phyloP scores from a whole-genome alignment of 2,113 vertebrate genomes.

The Syrmaticus mikado region DNA sequence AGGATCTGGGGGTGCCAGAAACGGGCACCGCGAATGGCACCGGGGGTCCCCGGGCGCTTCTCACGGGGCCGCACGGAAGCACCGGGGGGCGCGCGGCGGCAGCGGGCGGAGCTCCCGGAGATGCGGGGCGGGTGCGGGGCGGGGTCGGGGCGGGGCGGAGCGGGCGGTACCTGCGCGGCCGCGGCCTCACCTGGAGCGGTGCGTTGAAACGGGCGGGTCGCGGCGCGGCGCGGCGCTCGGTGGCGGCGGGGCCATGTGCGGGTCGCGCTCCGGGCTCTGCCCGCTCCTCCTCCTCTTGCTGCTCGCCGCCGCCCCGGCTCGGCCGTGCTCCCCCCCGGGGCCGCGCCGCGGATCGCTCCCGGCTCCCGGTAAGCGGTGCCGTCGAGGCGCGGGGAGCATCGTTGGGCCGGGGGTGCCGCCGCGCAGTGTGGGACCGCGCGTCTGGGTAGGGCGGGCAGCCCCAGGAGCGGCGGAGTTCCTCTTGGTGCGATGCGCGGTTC shows the following conservation, averaged over 20 bases:
- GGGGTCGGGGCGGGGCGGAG: neutral
- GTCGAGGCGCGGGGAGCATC: neutral
- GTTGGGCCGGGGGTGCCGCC: neutral
- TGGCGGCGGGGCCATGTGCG: neutral
- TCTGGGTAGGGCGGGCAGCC: neutral
- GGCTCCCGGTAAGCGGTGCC: neutral
- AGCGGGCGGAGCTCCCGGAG: neutral
- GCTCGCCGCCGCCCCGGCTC: neutral
- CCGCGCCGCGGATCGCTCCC: neutral
- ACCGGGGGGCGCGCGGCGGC: no score
- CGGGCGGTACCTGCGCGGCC: slow-evolving; percentile 5
- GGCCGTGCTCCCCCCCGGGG: neutral
- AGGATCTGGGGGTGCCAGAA: no score
- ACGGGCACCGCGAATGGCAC: neutral
- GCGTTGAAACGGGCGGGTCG: neutral
- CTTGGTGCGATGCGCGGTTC: neutral
- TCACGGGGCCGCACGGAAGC: neutral
- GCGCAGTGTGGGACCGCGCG: neutral
- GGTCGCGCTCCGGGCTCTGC: neutral
- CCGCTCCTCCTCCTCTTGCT: neutral
- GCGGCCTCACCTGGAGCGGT: slow-evolving; percentile 12
- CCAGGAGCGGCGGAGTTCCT: neutral
- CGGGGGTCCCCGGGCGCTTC: neutral
- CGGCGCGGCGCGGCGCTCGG: neutral
- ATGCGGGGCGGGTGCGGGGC: neutral